A percentile compares a stretch with the other conserved stretches of the same genome.
Evolutionary conservation across 2,888 invertebrate genomes (phyloP).

Genomic region (Platycheirus rosarum): DNA sequence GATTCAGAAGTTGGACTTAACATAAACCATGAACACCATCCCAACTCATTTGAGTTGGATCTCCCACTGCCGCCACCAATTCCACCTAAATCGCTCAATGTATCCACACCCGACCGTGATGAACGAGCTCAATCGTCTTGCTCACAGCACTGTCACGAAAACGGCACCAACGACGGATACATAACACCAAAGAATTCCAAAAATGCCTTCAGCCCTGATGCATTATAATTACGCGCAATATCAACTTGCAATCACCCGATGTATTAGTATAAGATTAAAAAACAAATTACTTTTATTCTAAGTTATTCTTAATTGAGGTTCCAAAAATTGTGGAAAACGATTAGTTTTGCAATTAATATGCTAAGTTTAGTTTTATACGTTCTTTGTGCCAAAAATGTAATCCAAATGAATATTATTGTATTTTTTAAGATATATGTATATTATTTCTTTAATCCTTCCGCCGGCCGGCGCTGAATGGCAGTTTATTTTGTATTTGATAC

Average conservation of each 20-base stretch:
- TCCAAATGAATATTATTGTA: slow-evolving; percentile 37
- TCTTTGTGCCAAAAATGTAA: slow-evolving; percentile 68
- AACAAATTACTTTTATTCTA: slow-evolving; percentile 26
- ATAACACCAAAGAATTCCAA: slow-evolving; percentile 78
- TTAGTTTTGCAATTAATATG: slow-evolving; percentile 23
- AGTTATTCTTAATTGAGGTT: slow-evolving; percentile 50
- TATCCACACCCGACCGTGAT: slow-evolving; percentile 69
- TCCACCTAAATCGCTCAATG: slow-evolving; percentile 80
- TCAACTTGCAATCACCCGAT: slow-evolving; percentile 8
- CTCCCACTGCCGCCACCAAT: slow-evolving; percentile 81
- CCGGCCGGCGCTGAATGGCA: too few species aligned
- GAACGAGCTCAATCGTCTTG: slow-evolving; percentile 67
- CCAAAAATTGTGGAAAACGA: slow-evolving; percentile 35
- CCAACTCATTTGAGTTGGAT: slow-evolving; percentile 80
- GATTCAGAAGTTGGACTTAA: slow-evolving; percentile 77
- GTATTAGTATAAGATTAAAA: slow-evolving; percentile 26
- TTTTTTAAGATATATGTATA: background rate
- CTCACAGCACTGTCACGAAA: slow-evolving; percentile 76
- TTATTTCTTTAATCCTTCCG: background rate
- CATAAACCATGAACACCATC: slow-evolving; percentile 79
- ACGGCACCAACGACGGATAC: slow-evolving; percentile 78
- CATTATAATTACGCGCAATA: slow-evolving; percentile 55
- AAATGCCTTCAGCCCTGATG: slow-evolving; percentile 67
- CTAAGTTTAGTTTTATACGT: slow-evolving; percentile 60
- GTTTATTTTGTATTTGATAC: slow-evolving; percentile 17